Evolutionary conservation across 2,888 invertebrate species (phyloP), one percentile per base, ranked within the genome.

Genomic region (Saturnia pavonia): DNA sequence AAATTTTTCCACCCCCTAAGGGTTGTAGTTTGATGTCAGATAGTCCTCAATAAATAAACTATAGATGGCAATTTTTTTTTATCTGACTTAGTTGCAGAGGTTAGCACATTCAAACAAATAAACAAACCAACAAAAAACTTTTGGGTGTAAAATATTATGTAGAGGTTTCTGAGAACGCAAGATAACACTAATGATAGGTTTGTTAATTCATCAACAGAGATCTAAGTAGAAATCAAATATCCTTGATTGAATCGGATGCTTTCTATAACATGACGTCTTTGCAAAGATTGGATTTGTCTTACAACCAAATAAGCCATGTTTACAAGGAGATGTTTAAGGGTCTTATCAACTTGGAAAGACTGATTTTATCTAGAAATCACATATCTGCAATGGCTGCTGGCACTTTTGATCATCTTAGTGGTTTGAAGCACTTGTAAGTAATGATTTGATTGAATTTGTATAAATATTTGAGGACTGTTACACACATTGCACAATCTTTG

Each of bases 151-250:
- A 34, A 34, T 34, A 34, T 34, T 34, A 34, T 4, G 34, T 34
- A 34, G 34, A 34, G 34, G 34, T 45, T 45, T 45, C 45, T n/a
- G 48, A 48, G 19, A 48, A 19, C 16, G 0, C 7, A 48, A 6
- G 6, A 6, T 48, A 48, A 48, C 11, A 54, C 54, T 4, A 65
- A 66, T 69, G n/a, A 69, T 14, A 25, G 34, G 14, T 51, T 34
- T 51, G 12, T 22, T 22, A 19, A 34, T 68, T 67, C 66, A 43
- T 27, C 6, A 93, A 63, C 90, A 97, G 97, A 81, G 97, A 98
- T 89, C 92, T 98, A 69, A 97, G 97, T 84, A 96, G 95, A 82
- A 98, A 98, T 87, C 95, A 96, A 78, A 96, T 98, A 82, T 95
- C 95, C 66, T 89, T 94, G 25, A 95, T 98, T 79, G 96, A 96